These are phyloP conservation scores for Toxostoma redivivum DNA, from an alignment of 2,113 vertebrate species.

Conservation along the genomic window DNA sequence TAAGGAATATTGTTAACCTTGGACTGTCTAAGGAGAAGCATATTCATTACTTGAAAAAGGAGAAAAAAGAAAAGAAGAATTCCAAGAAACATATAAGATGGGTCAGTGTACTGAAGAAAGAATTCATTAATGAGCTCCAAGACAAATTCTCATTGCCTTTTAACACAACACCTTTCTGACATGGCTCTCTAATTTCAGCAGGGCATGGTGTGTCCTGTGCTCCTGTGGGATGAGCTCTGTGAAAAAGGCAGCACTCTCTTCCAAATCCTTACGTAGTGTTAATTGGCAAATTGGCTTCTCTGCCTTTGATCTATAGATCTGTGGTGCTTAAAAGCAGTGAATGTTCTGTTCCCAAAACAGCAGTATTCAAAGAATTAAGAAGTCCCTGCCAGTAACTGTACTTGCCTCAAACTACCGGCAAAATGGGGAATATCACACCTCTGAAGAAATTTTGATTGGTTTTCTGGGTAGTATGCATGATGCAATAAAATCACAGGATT, in stretches of 20 bases:
- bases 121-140: not conserved
- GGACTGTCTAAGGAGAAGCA: not conserved
- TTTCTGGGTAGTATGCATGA: not conserved
- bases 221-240: not conserved
- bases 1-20: constrained; percentile 21
- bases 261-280: not conserved
- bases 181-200: not conserved
- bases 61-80: not conserved
- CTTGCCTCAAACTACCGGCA: not conserved
- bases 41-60: not conserved
- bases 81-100: not conserved
- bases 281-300: not conserved
- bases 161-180: not conserved
- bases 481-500: not conserved
- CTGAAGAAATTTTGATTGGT: not conserved
- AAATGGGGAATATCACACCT: not conserved
- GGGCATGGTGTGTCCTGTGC: not conserved
- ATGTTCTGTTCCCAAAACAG: not conserved
- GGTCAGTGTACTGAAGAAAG: not conserved
- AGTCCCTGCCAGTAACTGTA: not conserved
- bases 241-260: not conserved
- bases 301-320: not conserved
- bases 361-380: not conserved
- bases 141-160: not conserved
- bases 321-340: not conserved